Conservation (phyloP, 2,797 vertebrate genomes). For the Manis pentadactyla region DNA sequence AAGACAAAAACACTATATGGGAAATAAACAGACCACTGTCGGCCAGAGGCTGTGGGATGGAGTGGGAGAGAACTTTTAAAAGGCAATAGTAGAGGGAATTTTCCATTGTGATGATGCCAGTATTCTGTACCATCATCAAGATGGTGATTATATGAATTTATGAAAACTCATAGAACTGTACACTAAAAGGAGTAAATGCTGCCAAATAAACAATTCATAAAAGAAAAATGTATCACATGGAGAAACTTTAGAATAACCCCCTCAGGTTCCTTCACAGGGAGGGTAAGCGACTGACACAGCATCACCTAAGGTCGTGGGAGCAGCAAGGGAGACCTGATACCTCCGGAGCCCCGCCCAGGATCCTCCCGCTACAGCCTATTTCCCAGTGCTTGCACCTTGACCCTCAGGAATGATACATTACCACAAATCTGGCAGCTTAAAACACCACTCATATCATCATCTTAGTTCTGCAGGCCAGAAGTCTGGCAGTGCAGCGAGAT, state of each 20-base stretch:
- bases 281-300: not conserved
- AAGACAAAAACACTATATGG: not conserved
- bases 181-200: not conserved
- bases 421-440: not conserved
- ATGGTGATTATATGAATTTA: not conserved
- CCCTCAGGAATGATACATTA: not conserved
- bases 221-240: not conserved
- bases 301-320: not conserved
- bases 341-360: not conserved
- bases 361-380: not conserved
- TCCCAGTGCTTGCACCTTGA: not conserved
- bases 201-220: not conserved
- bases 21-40: not conserved
- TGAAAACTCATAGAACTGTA: not conserved
- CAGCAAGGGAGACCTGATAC: not conserved
- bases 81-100: not conserved
- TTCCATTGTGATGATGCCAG: not conserved
- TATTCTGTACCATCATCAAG: not conserved
- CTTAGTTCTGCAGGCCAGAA: not conserved
- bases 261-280: not conserved
- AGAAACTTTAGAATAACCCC: not conserved
- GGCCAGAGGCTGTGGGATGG: not conserved
- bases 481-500: not conserved
- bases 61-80: not conserved
- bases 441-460: not conserved